These are phyloP conservation scores for Dasypogon diadema DNA, from an alignment of 2,888 invertebrate genomes.

Conservation along the genomic window DNA sequence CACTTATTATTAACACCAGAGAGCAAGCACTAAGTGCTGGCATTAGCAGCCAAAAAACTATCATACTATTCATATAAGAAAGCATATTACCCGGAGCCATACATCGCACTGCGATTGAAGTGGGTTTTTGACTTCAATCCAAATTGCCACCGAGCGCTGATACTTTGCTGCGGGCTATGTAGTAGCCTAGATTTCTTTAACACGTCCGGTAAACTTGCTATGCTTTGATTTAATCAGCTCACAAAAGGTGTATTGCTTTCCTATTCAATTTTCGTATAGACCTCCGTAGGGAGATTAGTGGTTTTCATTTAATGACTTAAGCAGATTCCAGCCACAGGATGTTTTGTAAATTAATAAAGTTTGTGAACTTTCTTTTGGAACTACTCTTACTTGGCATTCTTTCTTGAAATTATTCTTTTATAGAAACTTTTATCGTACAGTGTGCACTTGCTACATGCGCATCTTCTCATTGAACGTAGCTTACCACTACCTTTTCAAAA, in stretches of 20 bases:
- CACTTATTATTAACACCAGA: constrained; percentile 31
- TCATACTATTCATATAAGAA: constrained; percentile 10
- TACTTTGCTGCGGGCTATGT: constrained; percentile 35
- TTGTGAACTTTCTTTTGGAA: too few species aligned
- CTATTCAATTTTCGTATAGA: too few species aligned
- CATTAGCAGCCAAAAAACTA: constrained; percentile 16
- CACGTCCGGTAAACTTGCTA: constrained; percentile 45
- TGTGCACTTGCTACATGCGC: too few species aligned
- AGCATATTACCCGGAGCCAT: constrained; percentile 27
- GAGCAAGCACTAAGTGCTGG: constrained; percentile 1
- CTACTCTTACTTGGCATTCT: too few species aligned
- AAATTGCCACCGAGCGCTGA: constrained; percentile 22
- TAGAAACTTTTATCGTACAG: too few species aligned
- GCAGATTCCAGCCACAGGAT: too few species aligned
- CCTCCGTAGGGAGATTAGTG: too few species aligned
- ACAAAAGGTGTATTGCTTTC: constrained; percentile 30
- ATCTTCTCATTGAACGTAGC: too few species aligned
- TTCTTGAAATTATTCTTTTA: too few species aligned
- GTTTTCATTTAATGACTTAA: too few species aligned
- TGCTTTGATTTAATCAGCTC: constrained; percentile 23
- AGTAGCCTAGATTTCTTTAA: constrained; percentile 35
- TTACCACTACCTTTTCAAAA: too few species aligned
- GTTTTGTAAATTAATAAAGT: too few species aligned
- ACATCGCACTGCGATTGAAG: background rate
- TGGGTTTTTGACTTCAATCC: constrained; percentile 29